Base-by-base conservation (phyloP, 2,888 invertebrate genomes). In the Erebia aethiops region DNA sequence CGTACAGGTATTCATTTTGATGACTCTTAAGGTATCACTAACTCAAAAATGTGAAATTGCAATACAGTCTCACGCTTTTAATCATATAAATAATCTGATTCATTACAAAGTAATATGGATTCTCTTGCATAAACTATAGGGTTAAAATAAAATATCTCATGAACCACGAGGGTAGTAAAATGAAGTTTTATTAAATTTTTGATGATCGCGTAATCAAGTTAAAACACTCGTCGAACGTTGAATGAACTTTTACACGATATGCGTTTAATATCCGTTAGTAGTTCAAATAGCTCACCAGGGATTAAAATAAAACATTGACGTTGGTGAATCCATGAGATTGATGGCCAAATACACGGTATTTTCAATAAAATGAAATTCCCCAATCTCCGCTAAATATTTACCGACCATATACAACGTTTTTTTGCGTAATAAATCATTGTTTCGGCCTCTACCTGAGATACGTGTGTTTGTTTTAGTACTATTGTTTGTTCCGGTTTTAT, bases 201-300 rank as follows among this genome's bases (percentile, higher is more conserved):
- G 70, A 72, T 74, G 74, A 72, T 69, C 46, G 66, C 56, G 72
- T 72, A 74, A 74, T 72, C 73, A 69, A 60, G 74, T 75, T 75
- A 71, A 71, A 72, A 71, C 67, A 72, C 63, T 74, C 70, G 60
- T 62, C 51, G 67, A 74, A 61, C 69, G 69, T 56, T 67, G 74
- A 74, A 70, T 74, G 71, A 69, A 69, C 71, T 69, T 76, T 72
- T 71, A 71, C 73, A 71, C 71, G 70, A 72, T 75, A 75, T 67
- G 61, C 71, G 64, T 72, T 76, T 76, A 75, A 76, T 75, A 75
- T 71, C 68, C 75, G 73, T 76, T 75, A 76, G 72, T 74, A 74
- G 73, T 73, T 71, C 72, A 73, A 76, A 76, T 70, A 72, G 72
- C 72, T 71, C 68, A 41, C 64, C 57, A 52, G 75, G 72, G 75